Evolutionary conservation across 2,797 vertebrate genomes (phyloP), one percentile per base, ranked within the genome.

Genomic region (Vespertilio murinus): DNA sequence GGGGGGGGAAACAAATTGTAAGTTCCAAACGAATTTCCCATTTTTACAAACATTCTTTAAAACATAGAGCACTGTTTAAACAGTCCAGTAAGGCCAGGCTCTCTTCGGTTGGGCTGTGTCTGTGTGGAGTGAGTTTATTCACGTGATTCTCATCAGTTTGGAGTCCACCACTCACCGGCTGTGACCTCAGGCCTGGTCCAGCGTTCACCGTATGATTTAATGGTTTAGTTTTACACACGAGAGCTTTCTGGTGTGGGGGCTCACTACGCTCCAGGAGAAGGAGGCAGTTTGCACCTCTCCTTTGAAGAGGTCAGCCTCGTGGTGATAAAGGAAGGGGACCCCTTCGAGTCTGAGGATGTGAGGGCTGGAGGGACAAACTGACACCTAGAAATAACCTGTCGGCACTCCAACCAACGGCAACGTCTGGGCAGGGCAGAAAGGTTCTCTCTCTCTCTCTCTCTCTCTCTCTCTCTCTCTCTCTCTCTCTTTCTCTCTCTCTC

Each of bases 1-100:
- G 75, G 78, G 65, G 78, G 65, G 59, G 65, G 77, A 92, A 92
- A 70, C 1, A 47, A 90, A 88, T 77, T 28, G 30, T 38, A 69
- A 42, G 89, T 91, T 88, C 69, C 70, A 89, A 40, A 47, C 35
- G 69, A 64, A 52, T 74, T n/a, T n/a, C n/a, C n/a, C 54, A 88
- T 84, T 82, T 89, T 75, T 79, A 78, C 52, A 93, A 47, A 79
- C 59, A 59, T 82, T 82, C 38, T 65, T 94, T 94, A 83, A 77
- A 92, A 12, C 33, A 71, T 38, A 30, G 86, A 73, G 49, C 28
- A 30, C 18, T 71, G 22, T 78, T 87, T 94, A 87, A 93, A 64
- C 87, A 28, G 54, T 56, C 8, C 13, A 22, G 13, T 7, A 35
- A 42, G 78, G 30, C 40, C 0, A 1, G n/a, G 5, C 80, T 25